Evolutionary conservation across 1,140 invertebrate species (phyloP).

Genomic region (Lucilia sericata): DNA sequence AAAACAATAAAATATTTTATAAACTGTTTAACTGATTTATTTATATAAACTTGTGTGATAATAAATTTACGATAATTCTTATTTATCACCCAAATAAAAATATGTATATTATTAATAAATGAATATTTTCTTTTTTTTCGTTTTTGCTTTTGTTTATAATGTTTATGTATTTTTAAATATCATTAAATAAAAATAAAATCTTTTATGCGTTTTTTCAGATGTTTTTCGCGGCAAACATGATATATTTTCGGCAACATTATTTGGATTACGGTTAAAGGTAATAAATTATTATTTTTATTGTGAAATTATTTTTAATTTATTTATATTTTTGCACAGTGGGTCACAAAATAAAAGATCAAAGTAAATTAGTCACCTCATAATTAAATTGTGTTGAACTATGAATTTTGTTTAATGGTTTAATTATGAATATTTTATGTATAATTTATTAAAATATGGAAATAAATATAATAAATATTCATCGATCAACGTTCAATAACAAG

Average conservation of each 20-base stretch:
- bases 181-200: neutral
- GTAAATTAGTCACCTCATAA: no score
- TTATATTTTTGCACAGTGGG: neutral
- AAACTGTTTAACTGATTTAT: constrained; percentile 13
- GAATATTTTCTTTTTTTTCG: neutral
- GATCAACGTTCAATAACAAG: no score
- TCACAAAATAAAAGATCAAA: no score
- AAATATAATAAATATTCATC: no score
- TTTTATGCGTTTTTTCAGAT: neutral
- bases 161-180: neutral
- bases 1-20: constrained; percentile 3
- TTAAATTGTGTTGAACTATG: no score
- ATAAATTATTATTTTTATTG: neutral
- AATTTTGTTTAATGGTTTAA: no score
- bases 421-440: no score
- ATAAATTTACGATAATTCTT: neutral
- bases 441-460: no score
- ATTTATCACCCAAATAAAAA: neutral
- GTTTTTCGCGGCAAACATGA: neutral
- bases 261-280: constrained; percentile 33
- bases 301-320: neutral
- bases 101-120: neutral
- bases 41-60: neutral
- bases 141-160: neutral
- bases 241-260: neutral